A percentile compares a stretch with the other conserved stretches of the same genome.
Conservation (phyloP, 2,888 invertebrate genomes). For the Drosophila gaucha region DNA sequence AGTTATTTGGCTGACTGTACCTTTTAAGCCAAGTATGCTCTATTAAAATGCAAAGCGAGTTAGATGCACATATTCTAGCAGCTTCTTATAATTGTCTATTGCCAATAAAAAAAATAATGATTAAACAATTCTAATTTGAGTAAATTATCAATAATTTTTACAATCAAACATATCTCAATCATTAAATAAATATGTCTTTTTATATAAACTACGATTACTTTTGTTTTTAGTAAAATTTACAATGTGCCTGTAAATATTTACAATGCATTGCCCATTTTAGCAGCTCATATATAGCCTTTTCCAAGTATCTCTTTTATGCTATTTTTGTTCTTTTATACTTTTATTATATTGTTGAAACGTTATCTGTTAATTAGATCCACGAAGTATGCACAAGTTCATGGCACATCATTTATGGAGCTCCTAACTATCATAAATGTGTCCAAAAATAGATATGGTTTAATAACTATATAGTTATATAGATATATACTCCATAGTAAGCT, state of each 20-base stretch:
- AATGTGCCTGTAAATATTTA: not conserved
- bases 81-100: not conserved
- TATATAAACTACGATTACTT: not conserved
- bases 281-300: not conserved
- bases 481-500: not conserved
- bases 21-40: slow-evolving; percentile 14
- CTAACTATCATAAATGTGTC: slow-evolving; percentile 17
- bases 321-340: slow-evolving; percentile 1
- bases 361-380: slow-evolving; percentile 11
- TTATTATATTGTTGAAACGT: slow-evolving; percentile 6
- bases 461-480: not conserved
- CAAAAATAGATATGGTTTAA: slow-evolving; percentile 7
- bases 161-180: too few relatives aligned
- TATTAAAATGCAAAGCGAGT: slow-evolving; percentile 11
- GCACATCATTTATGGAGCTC: not conserved
- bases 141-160: too few relatives aligned
- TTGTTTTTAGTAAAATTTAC: not conserved
- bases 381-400: slow-evolving; percentile 6
- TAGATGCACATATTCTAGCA: slow-evolving; percentile 3
- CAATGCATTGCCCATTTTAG: not conserved
- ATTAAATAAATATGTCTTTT: not conserved
- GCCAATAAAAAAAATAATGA: not conserved
- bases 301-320: not conserved
- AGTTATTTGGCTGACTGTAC: slow-evolving; percentile 14
- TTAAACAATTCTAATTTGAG: too few relatives aligned